Base-by-base conservation (phyloP, 1,140 invertebrate species). In the Drosophila orosa region DNA sequence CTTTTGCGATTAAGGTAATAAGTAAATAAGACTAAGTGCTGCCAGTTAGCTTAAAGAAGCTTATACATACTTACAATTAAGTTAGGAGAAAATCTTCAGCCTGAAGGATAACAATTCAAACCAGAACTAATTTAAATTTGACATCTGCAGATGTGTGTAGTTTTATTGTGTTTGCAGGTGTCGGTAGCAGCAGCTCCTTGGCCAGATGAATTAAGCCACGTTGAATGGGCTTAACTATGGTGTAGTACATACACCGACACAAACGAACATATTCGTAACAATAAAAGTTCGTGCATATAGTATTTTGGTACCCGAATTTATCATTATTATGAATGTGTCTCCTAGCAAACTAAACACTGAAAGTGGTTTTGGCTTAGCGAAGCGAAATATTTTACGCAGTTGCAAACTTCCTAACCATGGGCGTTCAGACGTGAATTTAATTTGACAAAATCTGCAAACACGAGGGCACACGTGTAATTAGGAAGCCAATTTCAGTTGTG, bases 371-470 rank as follows among this genome's bases (percentile, higher is more conserved):
- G 61, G 61, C 35, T 44, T 52, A 44, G 65, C 61, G 35, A 42
- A 35, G 45, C 65, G 12, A 68, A 66, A 17, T 52, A 29, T 68
- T 68, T 68, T 54, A 66, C 65, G 65, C 65, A 68, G 17, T 68
- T 66, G 45, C 60, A 22, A 63, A 52, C 61, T 68, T 68, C 35
- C 25, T 45, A 66, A 66, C 61, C 39, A 52, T 40, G 35, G 48
- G 45, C 33, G 13, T 31, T 66, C 65, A 68, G 29, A 35, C 65
- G 65, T 68, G 45, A 68, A 66, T 68, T 68, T 48, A 66, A 66
- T 54, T 68, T 24, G 59, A 40, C 45, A 12, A 52, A 66, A 27
- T 68, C 22, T 27, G 65, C 45, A 22, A 62, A 13, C 22, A 29
- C 24, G 4, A 59, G 37, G 25, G 19, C 15, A 33, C 13, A 29